Evolutionary conservation across 2,888 invertebrate species (phyloP).

Genomic region (Artemia sinica): DNA sequence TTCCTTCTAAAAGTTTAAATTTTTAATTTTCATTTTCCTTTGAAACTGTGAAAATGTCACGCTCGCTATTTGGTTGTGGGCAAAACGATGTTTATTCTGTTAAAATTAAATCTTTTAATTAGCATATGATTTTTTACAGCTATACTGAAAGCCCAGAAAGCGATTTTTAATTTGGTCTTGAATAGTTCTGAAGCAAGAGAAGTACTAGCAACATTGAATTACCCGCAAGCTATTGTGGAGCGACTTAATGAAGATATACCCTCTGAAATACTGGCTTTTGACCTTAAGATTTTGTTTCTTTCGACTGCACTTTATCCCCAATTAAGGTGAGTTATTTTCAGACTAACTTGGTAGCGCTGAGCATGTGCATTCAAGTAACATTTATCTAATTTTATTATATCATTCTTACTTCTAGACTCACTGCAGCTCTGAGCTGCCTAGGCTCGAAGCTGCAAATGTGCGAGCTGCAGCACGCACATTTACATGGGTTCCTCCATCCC

Average conservation of each 20-base stretch:
- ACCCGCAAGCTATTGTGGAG: neutral
- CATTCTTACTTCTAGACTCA: too few species aligned
- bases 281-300: slow-evolving; percentile 1
- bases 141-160: slow-evolving; percentile 63
- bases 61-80: too few species aligned
- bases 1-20: too few species aligned
- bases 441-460: too few species aligned
- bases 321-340: neutral
- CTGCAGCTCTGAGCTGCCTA: too few species aligned
- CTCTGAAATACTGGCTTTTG: neutral
- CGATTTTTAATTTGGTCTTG: slow-evolving; percentile 70
- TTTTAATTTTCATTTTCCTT: too few species aligned
- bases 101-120: neutral
- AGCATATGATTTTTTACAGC: slow-evolving; percentile 30
- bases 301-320: neutral
- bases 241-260: neutral
- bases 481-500: too few species aligned
- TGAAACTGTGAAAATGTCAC: too few species aligned
- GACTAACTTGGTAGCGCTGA: neutral
- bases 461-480: too few species aligned
- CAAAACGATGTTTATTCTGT: neutral
- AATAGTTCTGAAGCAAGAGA: slow-evolving; percentile 43
- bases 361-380: too few species aligned
- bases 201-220: neutral
- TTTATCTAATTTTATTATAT: too few species aligned